Evolutionary conservation across 2,888 invertebrate genomes (phyloP).

Genomic region (Philereme transversata): DNA sequence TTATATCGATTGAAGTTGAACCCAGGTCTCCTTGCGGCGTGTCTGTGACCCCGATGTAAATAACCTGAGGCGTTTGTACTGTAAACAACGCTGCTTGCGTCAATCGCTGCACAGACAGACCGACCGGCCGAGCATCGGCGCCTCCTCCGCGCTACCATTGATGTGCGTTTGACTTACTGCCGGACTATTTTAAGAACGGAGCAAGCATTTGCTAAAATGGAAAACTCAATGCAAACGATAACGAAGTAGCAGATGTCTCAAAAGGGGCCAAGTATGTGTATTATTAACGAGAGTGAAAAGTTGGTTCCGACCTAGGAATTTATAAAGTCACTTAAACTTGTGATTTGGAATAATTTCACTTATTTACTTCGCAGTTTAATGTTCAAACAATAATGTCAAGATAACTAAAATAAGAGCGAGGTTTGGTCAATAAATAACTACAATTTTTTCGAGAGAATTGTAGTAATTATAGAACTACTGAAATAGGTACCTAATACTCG

Average conservation of each 20-base stretch:
- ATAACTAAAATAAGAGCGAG: neutral
- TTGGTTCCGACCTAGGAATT: too few relatives aligned
- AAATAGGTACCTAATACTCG: conserved; percentile 5
- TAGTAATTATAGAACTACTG: neutral
- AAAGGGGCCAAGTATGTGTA: too few relatives aligned
- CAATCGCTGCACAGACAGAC: conserved; percentile 59
- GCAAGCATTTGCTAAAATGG: conserved; percentile 49
- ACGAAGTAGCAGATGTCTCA: conserved; percentile 4
- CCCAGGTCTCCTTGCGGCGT: conserved; percentile 75
- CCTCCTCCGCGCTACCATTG: conserved; percentile 53
- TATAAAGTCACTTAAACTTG: conserved; percentile 15
- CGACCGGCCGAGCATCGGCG: conserved; percentile 28
- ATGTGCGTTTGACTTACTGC: conserved; percentile 56
- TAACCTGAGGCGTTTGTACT: conserved; percentile 78
- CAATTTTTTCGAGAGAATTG: too few relatives aligned
- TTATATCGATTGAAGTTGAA: conserved; percentile 76
- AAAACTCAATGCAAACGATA: conserved; percentile 47
- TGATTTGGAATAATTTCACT: too few relatives aligned
- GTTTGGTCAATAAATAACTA: neutral
- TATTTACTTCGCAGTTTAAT: too few relatives aligned
- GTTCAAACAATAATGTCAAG: too few relatives aligned
- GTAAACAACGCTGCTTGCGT: conserved; percentile 80
- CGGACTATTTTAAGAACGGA: conserved; percentile 55
- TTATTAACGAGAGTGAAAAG: too few relatives aligned
- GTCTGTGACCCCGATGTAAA: conserved; percentile 84